Evolutionary conservation across 2,888 invertebrate species (phyloP), one percentile per base, ranked within the genome.

Genomic region (Drosophila siamana): DNA sequence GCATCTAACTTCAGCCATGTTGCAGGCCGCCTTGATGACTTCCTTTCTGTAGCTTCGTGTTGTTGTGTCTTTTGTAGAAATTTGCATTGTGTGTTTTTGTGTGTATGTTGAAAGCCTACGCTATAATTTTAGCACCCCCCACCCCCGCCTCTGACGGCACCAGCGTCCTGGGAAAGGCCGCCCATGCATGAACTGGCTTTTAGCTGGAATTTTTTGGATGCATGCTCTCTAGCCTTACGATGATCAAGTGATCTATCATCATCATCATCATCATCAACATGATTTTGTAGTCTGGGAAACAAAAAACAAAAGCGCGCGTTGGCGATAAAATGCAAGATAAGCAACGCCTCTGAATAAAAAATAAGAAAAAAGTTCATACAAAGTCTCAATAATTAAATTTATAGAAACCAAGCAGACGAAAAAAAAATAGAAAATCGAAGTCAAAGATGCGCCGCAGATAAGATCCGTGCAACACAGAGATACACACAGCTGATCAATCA

Each of bases 301-400:
- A 33, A 11, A 88, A 74, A 74, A 64, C 60, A 70, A 80, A 86
- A 84, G 79, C 74, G 74, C 78, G 74, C 82, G 84, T 84, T 80
- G 88, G 84, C 88, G 84, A 88, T 84, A 52, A 78, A 84, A 86
- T 86, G 81, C 73, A 69, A 68, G 84, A 84, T 84, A 84, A 88
- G 72, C 46, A 76, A 76, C 72, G 77, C 77, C 73, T 65, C 19
- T 50, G 43, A 40, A 52, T 26, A 50, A 15, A 24, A 33, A 15
- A n/a, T n/a, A n/a, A n/a, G n/a, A 51, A 43, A 62, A 61, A 33
- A 51, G 19, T 28, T 70, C 57, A 78, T 61, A 55, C 54, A 61
- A 74, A 60, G 60, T 48, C 50, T 59, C 65, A 81, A 75, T 86
- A 88, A 84, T 86, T 81, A 84, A 84, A 86, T 86, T 86, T 81